Base-by-base conservation (phyloP, 2,113 vertebrate genomes). In the Heterotis niloticus region DNA sequence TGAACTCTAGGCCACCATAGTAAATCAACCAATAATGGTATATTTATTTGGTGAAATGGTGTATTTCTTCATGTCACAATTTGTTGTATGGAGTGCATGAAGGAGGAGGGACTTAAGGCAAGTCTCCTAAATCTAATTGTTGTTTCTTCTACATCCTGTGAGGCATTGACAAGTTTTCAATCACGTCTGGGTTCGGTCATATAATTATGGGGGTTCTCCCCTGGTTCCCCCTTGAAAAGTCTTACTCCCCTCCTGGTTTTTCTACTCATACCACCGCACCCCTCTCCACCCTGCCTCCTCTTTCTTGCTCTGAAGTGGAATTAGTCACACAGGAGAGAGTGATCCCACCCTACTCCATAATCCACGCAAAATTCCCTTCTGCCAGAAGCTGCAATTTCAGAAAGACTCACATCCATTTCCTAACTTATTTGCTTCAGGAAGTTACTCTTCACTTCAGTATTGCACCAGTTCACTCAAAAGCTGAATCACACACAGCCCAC, bases 11-110 rank as follows among this genome's bases (percentile, higher is more conserved):
- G 11, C 24, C 52, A 23, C 65, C n/a, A 28, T 60, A 9, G 56
- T 70, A 13, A 78, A 60, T 78, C 57, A 24, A 5, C 44, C 64
- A 77, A 62, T 80, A 23, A 70, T 51, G 11, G 24, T 51, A 16
- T 34, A 70, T 71, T 78, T 68, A 10, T 5, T 20, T 34, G 51
- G 24, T 17, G 65, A 1, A 26, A 12, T 54, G 56, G 66, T 28
- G 52, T 69, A 20, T 52, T 28, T 28, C 66, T 70, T 70, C 54
- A 54, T 26, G 54, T 26, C 66, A 26, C 20, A 7, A 16, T 64
- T 60, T 69, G 65, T 51, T 28, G 71, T 71, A 65, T 14, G 34
- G 34, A 44, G 59, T 57, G 60, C 54, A 44, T 64, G 34, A 16
- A 71, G 13, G 17, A 52, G 64, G 65, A 52, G n/a, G 20, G 18